Base-by-base conservation (phyloP, 2,888 invertebrate species). In the Scaptomyza polygonia region DNA sequence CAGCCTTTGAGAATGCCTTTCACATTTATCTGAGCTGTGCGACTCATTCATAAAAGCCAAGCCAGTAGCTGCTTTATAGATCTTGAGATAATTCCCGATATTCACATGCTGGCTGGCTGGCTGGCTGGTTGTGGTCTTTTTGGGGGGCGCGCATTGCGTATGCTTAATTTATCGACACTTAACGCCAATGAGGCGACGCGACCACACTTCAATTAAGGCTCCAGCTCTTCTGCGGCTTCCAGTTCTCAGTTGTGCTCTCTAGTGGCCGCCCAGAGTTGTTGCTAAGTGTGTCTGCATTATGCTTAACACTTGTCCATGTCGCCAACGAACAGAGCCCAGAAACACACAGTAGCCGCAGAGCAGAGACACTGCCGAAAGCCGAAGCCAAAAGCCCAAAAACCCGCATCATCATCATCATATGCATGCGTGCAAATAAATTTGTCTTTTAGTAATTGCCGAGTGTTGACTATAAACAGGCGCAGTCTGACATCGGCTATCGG, bases 401-500 rank as follows among this genome's bases (percentile, higher is more conserved):
- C 86, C 72, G 71, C 88, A 73, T 76, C 78, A 72, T 67, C 86
- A 69, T 69, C 88, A 73, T 76, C 78, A 72, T 67, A 67, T 77
- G 73, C 77, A 89, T 88, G 87, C 89, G 90, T 89, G 88, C 90
- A 90, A 90, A 89, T 89, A 90, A 89, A 89, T 89, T 89, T 89
- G 88, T 89, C 90, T 89, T 89, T 85, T 89, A 89, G 90, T 89
- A 89, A 89, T 90, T 90, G 89, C 89, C 74, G 64, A 67, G 83
- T 71, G 70, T 67, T 86, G 70, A 67, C 80, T 79, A 79, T 79
- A 76, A 79, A 76, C 80, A 76, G 76, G 72, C 73, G 63, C 75
- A 79, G 58, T 49, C 66, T 57, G 68, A 74, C 74, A 73, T 48
- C 59, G 51, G 44, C 39, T 47, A 49, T 67, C 62, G 27, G 67